phyloP scores from a whole-genome alignment of 2,113 vertebrate species.

The Varanus salvator region DNA sequence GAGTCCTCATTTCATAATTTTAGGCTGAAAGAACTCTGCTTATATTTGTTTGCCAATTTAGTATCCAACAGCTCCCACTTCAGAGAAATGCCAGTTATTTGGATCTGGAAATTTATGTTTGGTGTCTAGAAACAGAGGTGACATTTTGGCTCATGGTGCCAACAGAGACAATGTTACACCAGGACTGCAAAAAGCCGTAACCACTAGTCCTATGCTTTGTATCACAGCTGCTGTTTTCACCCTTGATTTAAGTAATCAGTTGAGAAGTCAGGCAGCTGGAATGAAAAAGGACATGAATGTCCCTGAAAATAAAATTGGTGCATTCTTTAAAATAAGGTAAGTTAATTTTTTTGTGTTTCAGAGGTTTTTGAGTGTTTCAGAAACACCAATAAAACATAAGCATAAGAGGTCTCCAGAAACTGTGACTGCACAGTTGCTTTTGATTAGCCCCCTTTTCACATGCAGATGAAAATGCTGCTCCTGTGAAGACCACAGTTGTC shows the following conservation, averaged over 20 bases:
- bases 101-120: background rate
- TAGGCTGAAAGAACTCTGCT: background rate
- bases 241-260: accelerated
- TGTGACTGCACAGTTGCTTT: background rate
- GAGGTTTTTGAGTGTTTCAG: background rate
- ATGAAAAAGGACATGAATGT: accelerated
- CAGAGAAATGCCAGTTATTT: background rate
- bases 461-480: accelerated
- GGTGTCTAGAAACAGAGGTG: background rate
- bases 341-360: background rate
- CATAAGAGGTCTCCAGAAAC: background rate
- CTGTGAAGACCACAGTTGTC: constrained; percentile 24
- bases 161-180: accelerated
- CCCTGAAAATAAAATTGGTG: constrained; percentile 21
- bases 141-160: accelerated
- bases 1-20: background rate
- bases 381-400: background rate
- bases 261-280: background rate
- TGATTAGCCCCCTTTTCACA: background rate
- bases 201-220: accelerated
- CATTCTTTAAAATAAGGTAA: background rate
- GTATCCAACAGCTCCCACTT: background rate
- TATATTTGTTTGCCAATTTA: background rate
- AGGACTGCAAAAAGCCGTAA: background rate
- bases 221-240: accelerated